Conservation (phyloP, 1,140 invertebrate genomes). For the Drosophila pachea region DNA sequence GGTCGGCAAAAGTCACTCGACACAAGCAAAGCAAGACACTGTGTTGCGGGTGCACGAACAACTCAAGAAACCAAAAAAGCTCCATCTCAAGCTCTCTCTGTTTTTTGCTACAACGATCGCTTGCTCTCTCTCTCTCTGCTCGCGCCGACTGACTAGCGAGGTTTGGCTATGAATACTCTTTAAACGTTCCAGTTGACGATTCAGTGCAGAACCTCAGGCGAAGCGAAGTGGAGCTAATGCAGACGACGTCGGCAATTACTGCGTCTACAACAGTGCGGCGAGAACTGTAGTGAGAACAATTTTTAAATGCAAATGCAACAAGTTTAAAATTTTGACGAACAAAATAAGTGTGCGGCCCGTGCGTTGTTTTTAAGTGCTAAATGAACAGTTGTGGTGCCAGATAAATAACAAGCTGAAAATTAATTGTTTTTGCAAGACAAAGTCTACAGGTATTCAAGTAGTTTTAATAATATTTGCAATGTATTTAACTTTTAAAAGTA, state of each 20-base stretch:
- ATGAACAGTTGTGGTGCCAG: constrained; percentile 12
- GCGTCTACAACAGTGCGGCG: constrained; percentile 15
- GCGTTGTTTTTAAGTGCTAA: constrained; percentile 22
- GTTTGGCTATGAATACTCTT: constrained; percentile 41
- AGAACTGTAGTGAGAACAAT: constrained; percentile 33
- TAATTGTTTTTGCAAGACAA: constrained; percentile 20
- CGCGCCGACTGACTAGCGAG: constrained; percentile 28
- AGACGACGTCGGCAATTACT: constrained; percentile 8
- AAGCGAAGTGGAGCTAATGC: constrained; percentile 57
- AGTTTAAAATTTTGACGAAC: constrained; percentile 27
- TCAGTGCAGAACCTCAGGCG: constrained; percentile 62
- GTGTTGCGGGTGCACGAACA: constrained; percentile 16
- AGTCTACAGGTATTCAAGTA: constrained; percentile 28
- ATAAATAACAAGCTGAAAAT: neutral
- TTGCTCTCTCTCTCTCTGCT: constrained; percentile 6
- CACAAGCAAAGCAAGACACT: constrained; percentile 1
- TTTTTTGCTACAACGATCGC: constrained; percentile 28
- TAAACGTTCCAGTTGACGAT: constrained; percentile 36
- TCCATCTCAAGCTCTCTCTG: constrained; percentile 17
- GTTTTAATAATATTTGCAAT: constrained; percentile 16
- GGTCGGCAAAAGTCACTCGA: constrained; percentile 10
- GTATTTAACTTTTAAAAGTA: constrained; percentile 19
- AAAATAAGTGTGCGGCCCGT: constrained; percentile 17
- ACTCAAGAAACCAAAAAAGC: constrained; percentile 29
- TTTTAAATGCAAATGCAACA: constrained; percentile 29